phyloP scores from a whole-genome alignment of 1,140 invertebrate genomes.

The Lasioglossum baleicum region DNA sequence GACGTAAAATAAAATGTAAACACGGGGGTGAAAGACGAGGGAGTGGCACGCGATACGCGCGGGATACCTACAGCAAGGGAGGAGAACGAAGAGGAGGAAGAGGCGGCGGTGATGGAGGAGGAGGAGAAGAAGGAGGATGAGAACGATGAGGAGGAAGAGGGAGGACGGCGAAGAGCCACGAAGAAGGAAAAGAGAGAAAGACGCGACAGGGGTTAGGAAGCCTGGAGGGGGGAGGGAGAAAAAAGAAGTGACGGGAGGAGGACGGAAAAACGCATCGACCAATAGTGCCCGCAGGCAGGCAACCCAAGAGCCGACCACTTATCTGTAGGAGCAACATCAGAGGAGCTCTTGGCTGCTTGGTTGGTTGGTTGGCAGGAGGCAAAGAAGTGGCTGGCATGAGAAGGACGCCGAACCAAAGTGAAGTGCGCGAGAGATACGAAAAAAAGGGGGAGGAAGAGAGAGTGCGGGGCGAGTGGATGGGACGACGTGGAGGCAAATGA shows the following conservation, averaged over 20 bases:
- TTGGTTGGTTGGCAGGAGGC: slow-evolving; percentile 71
- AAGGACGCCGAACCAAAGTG: slow-evolving; percentile 74
- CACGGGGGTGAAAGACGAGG: slow-evolving; percentile 50
- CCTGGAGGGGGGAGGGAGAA: slow-evolving; percentile 31
- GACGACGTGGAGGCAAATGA: slow-evolving; percentile 71
- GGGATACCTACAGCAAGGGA: background rate
- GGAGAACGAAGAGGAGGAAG: background rate
- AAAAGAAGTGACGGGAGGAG: slow-evolving; percentile 42
- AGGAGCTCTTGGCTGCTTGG: slow-evolving; percentile 74
- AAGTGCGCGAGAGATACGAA: slow-evolving; percentile 69
- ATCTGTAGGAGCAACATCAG: slow-evolving; percentile 78
- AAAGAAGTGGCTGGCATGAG: slow-evolving; percentile 75
- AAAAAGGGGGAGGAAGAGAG: slow-evolving; percentile 42
- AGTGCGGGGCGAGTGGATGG: slow-evolving; percentile 60
- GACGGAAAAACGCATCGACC: slow-evolving; percentile 71
- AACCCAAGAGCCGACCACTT: slow-evolving; percentile 76
- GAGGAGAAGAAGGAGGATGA: slow-evolving; percentile 17
- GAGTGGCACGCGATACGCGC: slow-evolving; percentile 34
- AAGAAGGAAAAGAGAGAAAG: background rate
- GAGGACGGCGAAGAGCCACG: background rate
- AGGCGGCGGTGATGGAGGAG: slow-evolving; percentile 16
- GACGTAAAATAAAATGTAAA: slow-evolving; percentile 72
- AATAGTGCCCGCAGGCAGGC: slow-evolving; percentile 73
- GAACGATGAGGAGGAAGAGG: background rate
- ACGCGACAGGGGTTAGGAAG: slow-evolving; percentile 27